Evolutionary conservation across 2,888 invertebrate genomes (phyloP), one percentile per base, ranked within the genome.

Genomic region (Eristalis pertinax): DNA sequence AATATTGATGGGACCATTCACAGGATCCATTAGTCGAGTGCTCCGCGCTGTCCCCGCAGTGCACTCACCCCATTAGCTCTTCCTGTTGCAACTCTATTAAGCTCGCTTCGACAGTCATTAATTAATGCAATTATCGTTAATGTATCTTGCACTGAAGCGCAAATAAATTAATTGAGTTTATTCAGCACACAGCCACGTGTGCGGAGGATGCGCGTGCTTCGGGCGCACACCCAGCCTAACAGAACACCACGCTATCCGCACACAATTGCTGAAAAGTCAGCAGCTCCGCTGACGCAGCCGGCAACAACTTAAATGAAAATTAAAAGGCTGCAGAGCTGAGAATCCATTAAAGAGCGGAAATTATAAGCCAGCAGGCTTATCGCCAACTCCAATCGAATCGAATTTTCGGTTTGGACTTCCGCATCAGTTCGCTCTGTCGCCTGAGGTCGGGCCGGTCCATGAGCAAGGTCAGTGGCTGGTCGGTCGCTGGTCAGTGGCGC

Each of bases 361-460:
- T 86, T 86, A 83, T 83, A 86, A 86, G 86, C 86, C 86, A 72
- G 7, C 38, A 15, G 78, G 75, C 86, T 83, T 86, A 86, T 86
- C 86, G 67, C 68, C 67, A 29, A 22, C 70, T 75, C n/a, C 32
- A 29, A 72, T 86, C 70, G 75, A 79, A 75, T 75, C 78, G 67
- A 70, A 79, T 83, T 83, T 75, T 83, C 75, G 29, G 78, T 67
- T 70, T 43, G 62, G 50, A 43, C 69, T 64, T 74, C 24, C 81
- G 73, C 76, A 68, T 81, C 64, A 69, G 58, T 70, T 67, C 62
- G 41, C 77, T 69, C 84, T 62, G 63, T 24, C 29, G 63, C 15
- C 29, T 15, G 62, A 22, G 35, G 72, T 60, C 74, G 19, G 43
- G 22, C 38, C 60, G 35, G 67, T 2, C 19, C 7, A n/a, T 4